Percentiles rank a stretch among this genome's conserved stretches.
Evolutionary conservation across 64 coral and sea anemone species (phyloP).

Genomic region (Montipora efflorescens): DNA sequence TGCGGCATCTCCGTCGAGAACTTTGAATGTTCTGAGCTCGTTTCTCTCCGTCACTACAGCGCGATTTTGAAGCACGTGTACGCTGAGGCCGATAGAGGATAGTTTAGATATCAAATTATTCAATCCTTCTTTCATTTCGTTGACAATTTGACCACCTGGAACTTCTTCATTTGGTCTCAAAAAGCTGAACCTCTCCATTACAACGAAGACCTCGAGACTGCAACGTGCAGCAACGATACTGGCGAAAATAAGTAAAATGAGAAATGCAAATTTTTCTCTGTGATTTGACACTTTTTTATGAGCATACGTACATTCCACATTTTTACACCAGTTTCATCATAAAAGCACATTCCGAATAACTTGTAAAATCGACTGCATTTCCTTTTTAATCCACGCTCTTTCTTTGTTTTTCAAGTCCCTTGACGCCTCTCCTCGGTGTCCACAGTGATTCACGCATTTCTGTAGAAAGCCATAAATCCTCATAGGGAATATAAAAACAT

Average conservation of each 20-base stretch:
- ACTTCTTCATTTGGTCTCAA: not conserved
- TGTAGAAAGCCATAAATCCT: not conserved
- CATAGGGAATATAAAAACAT: not conserved
- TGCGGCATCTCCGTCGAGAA: constrained; percentile 89
- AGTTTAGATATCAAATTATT: constrained; percentile 77
- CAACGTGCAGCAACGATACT: not conserved
- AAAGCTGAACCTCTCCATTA: not conserved
- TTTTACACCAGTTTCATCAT: too few relatives aligned
- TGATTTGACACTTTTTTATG: not conserved
- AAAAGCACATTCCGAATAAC: too few relatives aligned
- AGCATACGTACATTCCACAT: not conserved
- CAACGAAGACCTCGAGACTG: not conserved
- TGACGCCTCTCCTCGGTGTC: not conserved
- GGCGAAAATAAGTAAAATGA: too few relatives aligned
- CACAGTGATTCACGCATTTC: not conserved
- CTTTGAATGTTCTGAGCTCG: constrained; percentile 59
- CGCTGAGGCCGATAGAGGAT: constrained; percentile 75
- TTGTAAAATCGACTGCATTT: not conserved
- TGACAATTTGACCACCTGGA: not conserved
- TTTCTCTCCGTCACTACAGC: constrained; percentile 67
- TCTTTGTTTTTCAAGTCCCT: not conserved
- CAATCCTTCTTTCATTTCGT: constrained; percentile 68
- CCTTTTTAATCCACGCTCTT: not conserved
- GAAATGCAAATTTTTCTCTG: not conserved
- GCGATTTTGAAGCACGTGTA: constrained; percentile 93